Conservation (phyloP, 2,888 invertebrate genomes). For the Orchesellides sinensis region DNA sequence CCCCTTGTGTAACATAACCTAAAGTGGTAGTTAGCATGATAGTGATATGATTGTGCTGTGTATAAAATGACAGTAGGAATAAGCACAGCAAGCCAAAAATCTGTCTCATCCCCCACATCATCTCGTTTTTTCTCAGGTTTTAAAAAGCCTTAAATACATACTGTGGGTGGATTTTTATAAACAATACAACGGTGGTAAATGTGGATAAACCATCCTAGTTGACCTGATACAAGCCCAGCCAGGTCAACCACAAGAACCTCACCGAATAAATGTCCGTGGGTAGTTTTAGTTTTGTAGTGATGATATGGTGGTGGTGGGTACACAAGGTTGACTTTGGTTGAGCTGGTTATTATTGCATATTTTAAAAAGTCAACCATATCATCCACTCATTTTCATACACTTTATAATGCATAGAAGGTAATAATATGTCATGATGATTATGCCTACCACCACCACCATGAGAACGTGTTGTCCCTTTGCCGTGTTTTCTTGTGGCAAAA, state of each 20-base stretch:
- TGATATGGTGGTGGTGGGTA: not conserved
- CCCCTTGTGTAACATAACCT: no score
- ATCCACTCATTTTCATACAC: constrained; percentile 31
- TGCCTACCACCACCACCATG: not conserved
- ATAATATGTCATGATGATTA: constrained; percentile 23
- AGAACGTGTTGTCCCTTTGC: constrained; percentile 34
- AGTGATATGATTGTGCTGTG: no score
- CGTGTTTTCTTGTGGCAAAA: constrained; percentile 11
- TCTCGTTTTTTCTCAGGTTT: constrained; percentile 35
- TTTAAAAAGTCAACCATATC: constrained; percentile 37
- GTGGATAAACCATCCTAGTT: constrained; percentile 62
- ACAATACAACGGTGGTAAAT: constrained; percentile 51
- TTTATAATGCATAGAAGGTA: no score
- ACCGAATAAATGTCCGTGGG: constrained; percentile 62
- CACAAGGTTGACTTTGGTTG: constrained; percentile 17
- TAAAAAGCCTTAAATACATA: constrained; percentile 12
- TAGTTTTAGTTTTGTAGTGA: constrained; percentile 14
- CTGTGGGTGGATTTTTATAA: constrained; percentile 39
- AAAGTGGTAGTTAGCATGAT: no score
- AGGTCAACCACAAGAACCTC: constrained; percentile 67
- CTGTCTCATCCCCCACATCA: constrained; percentile 45
- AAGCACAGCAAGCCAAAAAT: constrained; percentile 25
- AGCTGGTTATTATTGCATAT: not conserved
- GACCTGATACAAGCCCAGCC: constrained; percentile 60
- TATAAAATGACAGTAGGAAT: constrained; percentile 19